A percentile compares a stretch with the other conserved stretches of the same genome.
phyloP scores from a whole-genome alignment of 2,797 vertebrate genomes.

The Melanotaenia parkinsoni region DNA sequence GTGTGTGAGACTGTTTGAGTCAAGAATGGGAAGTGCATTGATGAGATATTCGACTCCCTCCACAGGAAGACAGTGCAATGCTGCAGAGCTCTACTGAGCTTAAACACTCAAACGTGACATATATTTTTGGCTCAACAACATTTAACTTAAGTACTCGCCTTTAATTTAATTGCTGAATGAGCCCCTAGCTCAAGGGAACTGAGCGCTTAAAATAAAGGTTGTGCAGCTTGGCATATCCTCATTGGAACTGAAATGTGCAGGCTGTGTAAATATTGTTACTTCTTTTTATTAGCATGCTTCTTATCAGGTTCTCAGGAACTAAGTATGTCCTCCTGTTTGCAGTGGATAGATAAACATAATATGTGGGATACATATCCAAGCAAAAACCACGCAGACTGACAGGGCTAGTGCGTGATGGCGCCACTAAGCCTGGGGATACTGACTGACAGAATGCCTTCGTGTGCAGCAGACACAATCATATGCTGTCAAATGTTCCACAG shows the following conservation, averaged over 20 bases:
- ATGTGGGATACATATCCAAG: constrained; percentile 10
- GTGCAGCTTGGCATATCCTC: constrained; percentile 45
- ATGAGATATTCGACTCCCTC: constrained; percentile 61
- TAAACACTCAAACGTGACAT: constrained; percentile 47
- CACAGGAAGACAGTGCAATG: constrained; percentile 58
- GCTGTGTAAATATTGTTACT: constrained; percentile 63
- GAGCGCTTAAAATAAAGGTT: constrained; percentile 63
- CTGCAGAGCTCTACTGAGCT: constrained; percentile 55
- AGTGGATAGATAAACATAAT: constrained; percentile 29
- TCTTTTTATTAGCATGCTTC: constrained; percentile 48
- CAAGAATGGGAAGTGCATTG: constrained; percentile 17
- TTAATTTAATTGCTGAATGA: constrained; percentile 69
- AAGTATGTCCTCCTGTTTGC: constrained; percentile 15
- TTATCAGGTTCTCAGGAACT: constrained; percentile 17
- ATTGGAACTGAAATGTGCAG: constrained; percentile 38
- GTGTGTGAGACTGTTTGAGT: constrained; percentile 15
- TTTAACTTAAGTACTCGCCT: constrained; percentile 72
- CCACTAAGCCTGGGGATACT: constrained; percentile 43
- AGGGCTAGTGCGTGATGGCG: constrained; percentile 25
- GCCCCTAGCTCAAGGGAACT: constrained; percentile 49
- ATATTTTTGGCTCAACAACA: constrained; percentile 74
- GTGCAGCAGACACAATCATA: constrained; percentile 39
- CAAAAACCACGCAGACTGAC: constrained; percentile 4
- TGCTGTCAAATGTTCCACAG: constrained; percentile 64
- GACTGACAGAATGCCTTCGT: constrained; percentile 47